phyloP scores from a whole-genome alignment of 2,888 invertebrate species.

The Aromia moschata region DNA sequence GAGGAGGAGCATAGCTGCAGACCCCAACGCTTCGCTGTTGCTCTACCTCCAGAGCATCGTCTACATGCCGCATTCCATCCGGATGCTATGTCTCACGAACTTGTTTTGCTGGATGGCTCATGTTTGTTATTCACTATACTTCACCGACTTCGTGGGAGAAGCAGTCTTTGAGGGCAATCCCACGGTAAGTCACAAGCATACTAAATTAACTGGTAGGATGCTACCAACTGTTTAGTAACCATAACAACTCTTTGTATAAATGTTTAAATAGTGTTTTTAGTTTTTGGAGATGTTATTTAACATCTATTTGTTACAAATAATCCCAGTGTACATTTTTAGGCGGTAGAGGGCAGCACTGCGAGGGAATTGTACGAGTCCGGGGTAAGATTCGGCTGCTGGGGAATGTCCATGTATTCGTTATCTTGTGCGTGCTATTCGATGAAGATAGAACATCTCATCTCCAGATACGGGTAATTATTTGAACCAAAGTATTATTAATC shows the following conservation, averaged over 20 bases:
- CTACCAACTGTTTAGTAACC: no score
- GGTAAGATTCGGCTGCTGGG: conserved; percentile 95
- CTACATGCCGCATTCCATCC: conserved; percentile 88
- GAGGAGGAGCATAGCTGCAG: conserved; percentile 50
- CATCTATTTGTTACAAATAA: neutral
- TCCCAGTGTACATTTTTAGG: conserved; percentile 65
- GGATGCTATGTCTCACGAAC: conserved; percentile 90
- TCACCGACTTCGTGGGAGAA: conserved; percentile 95
- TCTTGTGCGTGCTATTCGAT: conserved; percentile 94
- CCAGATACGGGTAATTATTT: conserved; percentile 75
- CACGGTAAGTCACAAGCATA: conserved; percentile 65
- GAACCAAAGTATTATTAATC: no score
- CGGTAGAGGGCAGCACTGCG: conserved; percentile 71
- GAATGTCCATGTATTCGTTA: conserved; percentile 95
- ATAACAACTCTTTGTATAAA: no score
- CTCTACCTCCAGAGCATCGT: conserved; percentile 90
- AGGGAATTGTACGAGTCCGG: conserved; percentile 86
- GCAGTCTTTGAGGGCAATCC: conserved; percentile 89
- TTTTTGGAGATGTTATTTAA: no score
- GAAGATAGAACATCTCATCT: conserved; percentile 86
- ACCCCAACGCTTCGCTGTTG: conserved; percentile 67
- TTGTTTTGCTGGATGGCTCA: conserved; percentile 99
- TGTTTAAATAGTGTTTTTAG: no score
- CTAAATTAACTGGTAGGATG: no score
- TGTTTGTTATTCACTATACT: conserved; percentile 95